Conservation (phyloP, 1,140 invertebrate genomes). For the Drosophila mauritiana region DNA sequence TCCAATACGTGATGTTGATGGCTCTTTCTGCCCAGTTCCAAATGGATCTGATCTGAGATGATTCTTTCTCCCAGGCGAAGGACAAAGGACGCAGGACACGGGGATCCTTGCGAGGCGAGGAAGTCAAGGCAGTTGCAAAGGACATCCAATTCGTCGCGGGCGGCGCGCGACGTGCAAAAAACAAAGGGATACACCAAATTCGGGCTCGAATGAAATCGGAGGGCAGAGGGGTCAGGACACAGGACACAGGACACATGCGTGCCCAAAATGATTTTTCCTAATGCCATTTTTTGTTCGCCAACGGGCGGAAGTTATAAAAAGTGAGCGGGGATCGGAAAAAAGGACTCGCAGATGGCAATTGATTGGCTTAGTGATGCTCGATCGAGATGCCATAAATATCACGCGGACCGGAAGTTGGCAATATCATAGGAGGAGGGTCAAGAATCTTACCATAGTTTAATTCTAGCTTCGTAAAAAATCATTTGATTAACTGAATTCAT, state of each 20-base stretch:
- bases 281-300: conserved; percentile 49
- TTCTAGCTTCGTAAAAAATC: too few relatives aligned
- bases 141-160: conserved; percentile 58
- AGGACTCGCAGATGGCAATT: conserved; percentile 37
- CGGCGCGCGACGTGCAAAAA: conserved; percentile 71
- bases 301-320: conserved; percentile 50
- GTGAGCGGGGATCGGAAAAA: background rate
- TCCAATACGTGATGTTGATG: too few relatives aligned
- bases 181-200: conserved; percentile 49
- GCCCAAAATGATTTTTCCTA: conserved; percentile 55
- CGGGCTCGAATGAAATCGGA: conserved; percentile 3
- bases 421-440: background rate
- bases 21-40: background rate
- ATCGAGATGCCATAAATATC: conserved; percentile 32
- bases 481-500: background rate
- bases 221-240: conserved; percentile 12
- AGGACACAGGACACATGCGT: conserved; percentile 51
- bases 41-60: background rate
- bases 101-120: background rate
- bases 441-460: background rate
- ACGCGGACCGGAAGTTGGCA: background rate
- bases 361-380: conserved; percentile 36
- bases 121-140: conserved; percentile 19
- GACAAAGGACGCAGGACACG: background rate
- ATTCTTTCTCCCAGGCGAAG: background rate